Conservation (phyloP, 35 echinoderm and acorn worm species). For the Apostichopus parvimensis region DNA sequence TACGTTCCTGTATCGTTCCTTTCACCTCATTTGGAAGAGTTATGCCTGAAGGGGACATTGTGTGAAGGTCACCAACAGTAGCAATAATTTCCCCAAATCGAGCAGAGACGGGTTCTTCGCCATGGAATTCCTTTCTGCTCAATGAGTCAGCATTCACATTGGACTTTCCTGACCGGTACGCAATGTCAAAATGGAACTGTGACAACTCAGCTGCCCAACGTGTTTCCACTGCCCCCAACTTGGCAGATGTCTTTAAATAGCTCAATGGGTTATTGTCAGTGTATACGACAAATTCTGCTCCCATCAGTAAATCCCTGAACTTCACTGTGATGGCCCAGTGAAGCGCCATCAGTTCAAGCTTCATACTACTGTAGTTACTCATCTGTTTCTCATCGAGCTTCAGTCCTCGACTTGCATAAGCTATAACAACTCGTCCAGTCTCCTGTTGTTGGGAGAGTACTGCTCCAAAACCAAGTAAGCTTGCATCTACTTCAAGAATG, state of each 20-base stretch:
- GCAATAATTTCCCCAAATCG: conserved; percentile 21
- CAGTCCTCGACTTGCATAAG: conserved; percentile 69
- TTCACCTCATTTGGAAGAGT: neutral
- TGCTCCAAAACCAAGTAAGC: conserved; percentile 60
- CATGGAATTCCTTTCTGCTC: conserved; percentile 59
- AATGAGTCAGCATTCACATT: conserved; percentile 67
- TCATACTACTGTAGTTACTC: conserved; percentile 75
- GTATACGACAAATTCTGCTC: conserved; percentile 50
- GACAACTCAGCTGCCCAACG: no score
- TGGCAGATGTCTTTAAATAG: conserved; percentile 57
- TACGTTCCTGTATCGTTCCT: neutral
- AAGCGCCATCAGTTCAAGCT: conserved; percentile 71
- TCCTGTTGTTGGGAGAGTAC: conserved; percentile 79
- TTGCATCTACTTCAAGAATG: conserved; percentile 50
- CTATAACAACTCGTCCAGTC: conserved; percentile 37
- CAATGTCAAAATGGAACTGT: conserved; percentile 30
- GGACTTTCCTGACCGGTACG: conserved; percentile 55
- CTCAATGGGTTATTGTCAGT: conserved; percentile 81
- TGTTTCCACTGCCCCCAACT: no score
- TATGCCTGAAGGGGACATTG: no score
- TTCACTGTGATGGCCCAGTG: conserved; percentile 67
- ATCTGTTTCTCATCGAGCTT: conserved; percentile 60
- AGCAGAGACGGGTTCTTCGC: conserved; percentile 12
- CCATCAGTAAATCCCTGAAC: conserved; percentile 61
- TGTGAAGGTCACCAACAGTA: no score